Conservation (phyloP, 2,888 invertebrate genomes). For the Junonia oenone region DNA sequence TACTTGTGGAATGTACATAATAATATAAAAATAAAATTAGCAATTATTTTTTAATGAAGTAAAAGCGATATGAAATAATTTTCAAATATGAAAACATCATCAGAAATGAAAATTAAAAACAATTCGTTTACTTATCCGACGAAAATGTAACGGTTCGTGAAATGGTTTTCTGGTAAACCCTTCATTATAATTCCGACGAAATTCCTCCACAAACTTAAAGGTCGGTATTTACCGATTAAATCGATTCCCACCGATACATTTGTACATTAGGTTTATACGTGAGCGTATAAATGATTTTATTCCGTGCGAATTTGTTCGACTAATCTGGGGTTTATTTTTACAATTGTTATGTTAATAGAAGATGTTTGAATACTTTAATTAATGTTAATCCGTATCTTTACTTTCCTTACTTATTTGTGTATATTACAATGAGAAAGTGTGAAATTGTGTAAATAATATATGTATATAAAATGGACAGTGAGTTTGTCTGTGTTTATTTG, state of each 20-base stretch:
- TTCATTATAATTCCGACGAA: conserved; percentile 20
- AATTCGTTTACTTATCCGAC: neutral
- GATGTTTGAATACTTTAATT: too few species aligned
- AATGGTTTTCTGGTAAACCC: conserved; percentile 7
- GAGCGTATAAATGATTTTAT: neutral
- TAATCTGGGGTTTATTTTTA: neutral
- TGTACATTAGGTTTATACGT: neutral
- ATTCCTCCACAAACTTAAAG: conserved; percentile 16
- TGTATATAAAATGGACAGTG: too few species aligned
- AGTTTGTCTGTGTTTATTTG: too few species aligned
- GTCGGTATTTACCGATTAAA: conserved; percentile 17
- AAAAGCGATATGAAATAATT: too few species aligned
- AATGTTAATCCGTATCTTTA: too few species aligned
- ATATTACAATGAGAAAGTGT: too few species aligned
- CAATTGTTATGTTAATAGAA: too few species aligned
- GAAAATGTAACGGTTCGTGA: neutral
- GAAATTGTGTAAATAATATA: too few species aligned
- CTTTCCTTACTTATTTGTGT: too few species aligned
- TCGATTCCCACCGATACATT: conserved; percentile 7
- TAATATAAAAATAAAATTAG: too few species aligned
- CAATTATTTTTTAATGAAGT: too few species aligned
- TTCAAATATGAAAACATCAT: neutral
- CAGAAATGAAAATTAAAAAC: neutral
- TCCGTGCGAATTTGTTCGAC: neutral
- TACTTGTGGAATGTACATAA: too few species aligned